These are phyloP conservation scores for Centropus unirufus DNA, from an alignment of 2,113 vertebrate genomes.

Conservation along the genomic window DNA sequence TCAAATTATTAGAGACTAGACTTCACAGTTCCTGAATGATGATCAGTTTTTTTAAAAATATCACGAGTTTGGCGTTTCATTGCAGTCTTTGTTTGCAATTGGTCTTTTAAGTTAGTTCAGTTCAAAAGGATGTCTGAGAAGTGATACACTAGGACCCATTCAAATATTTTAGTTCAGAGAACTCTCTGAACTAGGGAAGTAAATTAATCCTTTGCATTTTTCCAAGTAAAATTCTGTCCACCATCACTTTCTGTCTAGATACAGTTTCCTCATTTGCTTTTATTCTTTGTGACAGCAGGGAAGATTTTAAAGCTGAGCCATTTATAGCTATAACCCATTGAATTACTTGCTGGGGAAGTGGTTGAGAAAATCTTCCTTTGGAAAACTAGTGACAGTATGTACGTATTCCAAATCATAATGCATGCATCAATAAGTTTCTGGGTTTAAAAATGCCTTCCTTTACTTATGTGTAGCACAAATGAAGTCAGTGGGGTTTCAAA, in stretches of 20 bases:
- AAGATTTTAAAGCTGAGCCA: conserved; percentile 6
- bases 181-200: neutral
- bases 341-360: conserved; percentile 25
- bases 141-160: neutral
- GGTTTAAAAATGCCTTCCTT: conserved; percentile 39
- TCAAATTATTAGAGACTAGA: neutral
- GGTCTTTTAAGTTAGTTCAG: neutral
- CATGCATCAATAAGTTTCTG: conserved; percentile 28
- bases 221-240: neutral
- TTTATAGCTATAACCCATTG: conserved; percentile 33
- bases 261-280: conserved; percentile 1
- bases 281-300: neutral
- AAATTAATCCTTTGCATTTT: neutral
- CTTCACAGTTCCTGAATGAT: neutral
- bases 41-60: neutral
- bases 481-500: conserved; percentile 57
- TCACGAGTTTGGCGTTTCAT: neutral
- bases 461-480: conserved; percentile 47
- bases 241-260: neutral
- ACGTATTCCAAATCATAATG: neutral
- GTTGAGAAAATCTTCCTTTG: conserved; percentile 11
- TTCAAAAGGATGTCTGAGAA: neutral
- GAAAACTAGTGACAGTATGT: conserved; percentile 22
- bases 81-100: neutral
- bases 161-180: neutral